Evolutionary conservation across 2,797 vertebrate species (phyloP), one percentile per base, ranked within the genome.

Genomic region (Nasua narica): DNA sequence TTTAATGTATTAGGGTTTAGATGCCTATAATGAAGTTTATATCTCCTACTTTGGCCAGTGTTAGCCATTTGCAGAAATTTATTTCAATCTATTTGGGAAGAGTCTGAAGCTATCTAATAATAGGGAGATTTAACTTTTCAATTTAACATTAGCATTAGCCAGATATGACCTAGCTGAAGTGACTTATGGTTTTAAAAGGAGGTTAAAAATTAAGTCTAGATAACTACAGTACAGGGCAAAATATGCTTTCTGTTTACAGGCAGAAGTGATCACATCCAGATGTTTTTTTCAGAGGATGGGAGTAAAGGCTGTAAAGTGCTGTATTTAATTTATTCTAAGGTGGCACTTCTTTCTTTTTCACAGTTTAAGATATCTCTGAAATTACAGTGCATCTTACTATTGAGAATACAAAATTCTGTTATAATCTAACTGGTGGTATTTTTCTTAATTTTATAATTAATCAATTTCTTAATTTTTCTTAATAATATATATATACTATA

Each of bases 31-130:
- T 92, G 16, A 90, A 76, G 32, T 94, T 70, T 65, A 10, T 50
- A 29, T 86, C 56, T 84, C 60, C 76, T 89, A 16, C 19, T 77
- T 91, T 91, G 65, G 25, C 77, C 78, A 83, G 16, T 60, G 21
- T 58, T 91, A 79, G 40, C 54, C 29, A 83, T 58, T 60, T 32
- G 0, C 43, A 32, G 35, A 74, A 81, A 29, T 54, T 87, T 48
- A 54, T 62, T 25, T 86, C 46, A 65, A 9, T 78, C 40, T 79
- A 25, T 35, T 90, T 79, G 21, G 7, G 7, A 70, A 85, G 62
- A 95, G 72, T 52, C n/a, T 90, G 27, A 54, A 94, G 23, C 35
- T 90, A 48, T 58, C 18, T 37, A 94, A 67, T 88, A 69, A 94
- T 15, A 29, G 48, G 40, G 27, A 79, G 27, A 79, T 79, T 94